A percentile compares a stretch with the other conserved stretches of the same genome.
phyloP scores from a whole-genome alignment of 2,797 vertebrate genomes.

The Amazona ochrocephala region DNA sequence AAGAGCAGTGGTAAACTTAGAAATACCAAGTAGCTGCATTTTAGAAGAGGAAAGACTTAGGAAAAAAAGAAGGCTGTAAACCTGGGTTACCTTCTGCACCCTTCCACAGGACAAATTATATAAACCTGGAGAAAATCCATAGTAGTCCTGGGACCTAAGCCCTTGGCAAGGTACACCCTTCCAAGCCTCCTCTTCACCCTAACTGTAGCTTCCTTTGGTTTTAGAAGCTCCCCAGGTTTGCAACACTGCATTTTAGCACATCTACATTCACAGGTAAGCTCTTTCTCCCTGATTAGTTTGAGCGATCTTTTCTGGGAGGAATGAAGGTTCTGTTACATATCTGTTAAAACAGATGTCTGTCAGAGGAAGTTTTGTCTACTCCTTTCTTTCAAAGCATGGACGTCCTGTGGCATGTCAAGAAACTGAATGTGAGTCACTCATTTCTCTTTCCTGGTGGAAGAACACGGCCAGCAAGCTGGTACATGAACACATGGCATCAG shows the following conservation, averaged over 20 bases:
- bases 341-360: neutral
- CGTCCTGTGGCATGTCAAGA: rapidly evolving
- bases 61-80: neutral
- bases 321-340: neutral
- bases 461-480: neutral
- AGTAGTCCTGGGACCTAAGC: too few species aligned
- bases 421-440: rapidly evolving
- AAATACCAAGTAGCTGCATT: neutral
- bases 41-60: neutral
- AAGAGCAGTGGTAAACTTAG: neutral
- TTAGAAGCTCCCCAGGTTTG: neutral
- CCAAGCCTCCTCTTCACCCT: neutral
- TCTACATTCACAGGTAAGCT: neutral
- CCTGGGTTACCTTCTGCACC: neutral
- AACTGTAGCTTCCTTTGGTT: neutral
- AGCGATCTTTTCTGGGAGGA: neutral
- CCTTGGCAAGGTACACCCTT: neutral
- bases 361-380: neutral
- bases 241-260: neutral
- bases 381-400: neutral
- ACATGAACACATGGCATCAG: neutral
- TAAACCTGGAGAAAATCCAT: neutral
- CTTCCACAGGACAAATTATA: neutral
- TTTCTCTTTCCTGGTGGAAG: neutral
- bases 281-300: neutral